A percentile compares a stretch with the other conserved stretches of the same genome.
phyloP scores from a whole-genome alignment of 92 coral and sea anemone species.

The Meandrina meandrites region DNA sequence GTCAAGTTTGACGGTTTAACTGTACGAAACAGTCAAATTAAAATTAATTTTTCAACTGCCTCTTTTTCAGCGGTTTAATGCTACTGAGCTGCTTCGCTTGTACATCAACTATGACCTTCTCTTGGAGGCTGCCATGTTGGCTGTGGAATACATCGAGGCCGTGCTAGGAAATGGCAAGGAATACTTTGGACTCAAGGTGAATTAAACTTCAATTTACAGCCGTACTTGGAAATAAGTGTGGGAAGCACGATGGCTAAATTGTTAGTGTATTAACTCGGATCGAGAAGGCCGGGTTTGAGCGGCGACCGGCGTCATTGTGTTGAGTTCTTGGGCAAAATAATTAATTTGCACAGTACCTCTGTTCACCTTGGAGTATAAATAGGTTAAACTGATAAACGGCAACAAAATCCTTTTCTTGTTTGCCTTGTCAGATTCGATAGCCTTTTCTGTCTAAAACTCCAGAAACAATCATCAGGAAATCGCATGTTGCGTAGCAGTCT shows the following conservation, averaged over 20 bases:
- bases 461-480: neutral
- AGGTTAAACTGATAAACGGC: no score
- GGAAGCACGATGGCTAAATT: neutral
- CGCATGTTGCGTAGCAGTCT: neutral
- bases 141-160: slow-evolving; percentile 85
- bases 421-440: neutral
- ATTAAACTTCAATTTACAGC: no score
- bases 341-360: neutral
- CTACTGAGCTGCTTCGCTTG: slow-evolving; percentile 84
- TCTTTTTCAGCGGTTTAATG: slow-evolving; percentile 68
- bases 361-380: no score
- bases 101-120: slow-evolving; percentile 88
- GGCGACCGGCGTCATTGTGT: neutral
- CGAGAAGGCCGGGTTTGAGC: neutral
- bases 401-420: neutral
- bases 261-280: neutral
- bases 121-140: slow-evolving; percentile 79
- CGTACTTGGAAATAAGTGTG: no score
- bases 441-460: neutral
- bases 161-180: slow-evolving; percentile 96
- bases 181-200: slow-evolving; percentile 91
- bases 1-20: neutral
- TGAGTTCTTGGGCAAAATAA: neutral
- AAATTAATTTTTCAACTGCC: neutral
- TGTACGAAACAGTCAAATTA: neutral